Percentiles rank a stretch among this genome's conserved stretches.
Conservation (phyloP, 1,140 invertebrate species). For the Anadara kagoshimensis region DNA sequence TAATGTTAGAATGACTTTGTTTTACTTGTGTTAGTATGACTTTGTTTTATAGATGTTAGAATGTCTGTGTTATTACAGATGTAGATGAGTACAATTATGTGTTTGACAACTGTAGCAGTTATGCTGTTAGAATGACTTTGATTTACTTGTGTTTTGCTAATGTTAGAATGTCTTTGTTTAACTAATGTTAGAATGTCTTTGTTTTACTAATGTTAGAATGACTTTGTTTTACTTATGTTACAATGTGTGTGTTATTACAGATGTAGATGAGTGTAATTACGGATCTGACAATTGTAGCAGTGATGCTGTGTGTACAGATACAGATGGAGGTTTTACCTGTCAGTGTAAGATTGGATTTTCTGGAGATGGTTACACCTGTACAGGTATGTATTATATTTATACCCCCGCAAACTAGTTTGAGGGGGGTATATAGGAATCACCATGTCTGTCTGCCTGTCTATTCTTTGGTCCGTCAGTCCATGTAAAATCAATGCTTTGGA, state of each 20-base stretch:
- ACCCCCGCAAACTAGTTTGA: no score
- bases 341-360: neutral
- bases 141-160: no score
- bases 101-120: neutral
- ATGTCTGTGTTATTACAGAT: neutral
- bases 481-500: no score
- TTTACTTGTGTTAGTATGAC: neutral
- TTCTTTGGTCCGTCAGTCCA: no score
- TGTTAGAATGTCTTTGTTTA: no score
- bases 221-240: neutral
- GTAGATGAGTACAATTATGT: neutral
- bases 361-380: no score
- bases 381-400: no score
- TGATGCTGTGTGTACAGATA: neutral
- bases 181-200: no score
- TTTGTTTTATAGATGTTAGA: neutral
- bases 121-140: no score
- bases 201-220: neutral
- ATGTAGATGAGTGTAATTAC: constrained; percentile 5
- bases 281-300: neutral
- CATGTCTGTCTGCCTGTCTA: no score
- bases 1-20: neutral
- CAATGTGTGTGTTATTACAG: neutral
- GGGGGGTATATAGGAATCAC: no score
- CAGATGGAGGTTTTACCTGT: neutral